These are phyloP conservation scores for Drosophila falleni DNA, from an alignment of 2,888 invertebrate genomes.

Conservation along the genomic window DNA sequence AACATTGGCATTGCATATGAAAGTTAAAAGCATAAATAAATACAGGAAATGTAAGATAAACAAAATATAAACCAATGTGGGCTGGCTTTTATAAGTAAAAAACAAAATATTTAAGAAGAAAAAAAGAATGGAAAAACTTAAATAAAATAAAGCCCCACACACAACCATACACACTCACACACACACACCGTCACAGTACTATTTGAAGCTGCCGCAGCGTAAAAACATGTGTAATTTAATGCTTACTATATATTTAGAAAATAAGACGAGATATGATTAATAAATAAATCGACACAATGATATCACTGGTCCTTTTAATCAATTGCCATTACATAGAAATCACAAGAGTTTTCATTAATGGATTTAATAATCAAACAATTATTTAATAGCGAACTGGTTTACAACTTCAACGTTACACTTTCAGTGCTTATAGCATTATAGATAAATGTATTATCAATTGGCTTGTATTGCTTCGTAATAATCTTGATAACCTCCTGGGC, in stretches of 20 bases:
- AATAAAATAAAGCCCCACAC: slow-evolving; percentile 31
- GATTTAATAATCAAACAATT: slow-evolving; percentile 24
- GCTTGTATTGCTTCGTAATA: slow-evolving; percentile 97
- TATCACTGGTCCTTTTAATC: neutral
- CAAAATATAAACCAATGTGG: slow-evolving; percentile 48
- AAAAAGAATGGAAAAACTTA: slow-evolving; percentile 8
- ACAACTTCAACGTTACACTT: slow-evolving; percentile 92
- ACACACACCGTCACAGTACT: slow-evolving; percentile 34
- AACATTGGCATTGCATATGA: slow-evolving; percentile 11
- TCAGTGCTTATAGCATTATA: slow-evolving; percentile 97
- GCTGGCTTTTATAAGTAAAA: slow-evolving; percentile 46
- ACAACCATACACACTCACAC: slow-evolving; percentile 6
- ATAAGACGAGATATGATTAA: slow-evolving; percentile 54
- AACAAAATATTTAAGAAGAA: slow-evolving; percentile 19
- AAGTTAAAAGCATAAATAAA: slow-evolving; percentile 32
- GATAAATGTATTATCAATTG: slow-evolving; percentile 97
- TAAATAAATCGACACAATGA: slow-evolving; percentile 58
- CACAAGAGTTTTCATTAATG: neutral
- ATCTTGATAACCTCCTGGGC: slow-evolving; percentile 99
- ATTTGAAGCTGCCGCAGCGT: slow-evolving; percentile 41
- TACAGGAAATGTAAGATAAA: slow-evolving; percentile 73
- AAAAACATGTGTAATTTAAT: slow-evolving; percentile 51
- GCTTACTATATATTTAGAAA: slow-evolving; percentile 53
- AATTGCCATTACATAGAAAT: neutral
- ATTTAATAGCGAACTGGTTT: slow-evolving; percentile 75